Evolutionary conservation across 2,797 vertebrate genomes (phyloP).

Genomic region (Taenioides sp.): DNA sequence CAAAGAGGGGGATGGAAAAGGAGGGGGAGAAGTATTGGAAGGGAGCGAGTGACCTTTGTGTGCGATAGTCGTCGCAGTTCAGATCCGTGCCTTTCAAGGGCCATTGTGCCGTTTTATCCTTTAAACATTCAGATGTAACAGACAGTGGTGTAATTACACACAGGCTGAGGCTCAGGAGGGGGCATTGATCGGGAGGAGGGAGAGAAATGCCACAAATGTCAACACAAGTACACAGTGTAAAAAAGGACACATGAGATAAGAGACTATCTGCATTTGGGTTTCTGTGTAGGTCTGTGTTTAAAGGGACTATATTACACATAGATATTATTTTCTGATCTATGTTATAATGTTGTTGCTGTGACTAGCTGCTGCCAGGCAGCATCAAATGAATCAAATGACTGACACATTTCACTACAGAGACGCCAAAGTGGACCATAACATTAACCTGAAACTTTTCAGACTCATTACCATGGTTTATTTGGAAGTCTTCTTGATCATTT

Average conservation of each 20-base stretch:
- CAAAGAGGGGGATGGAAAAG: constrained; percentile 21
- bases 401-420: too few relatives aligned
- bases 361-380: too few relatives aligned
- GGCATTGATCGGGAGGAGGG: constrained; percentile 56
- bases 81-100: constrained; percentile 49
- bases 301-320: too few relatives aligned
- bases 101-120: constrained; percentile 62
- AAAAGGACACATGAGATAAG: background rate
- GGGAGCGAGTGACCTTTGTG: constrained; percentile 64
- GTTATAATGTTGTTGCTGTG: too few relatives aligned
- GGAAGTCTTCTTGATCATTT: too few relatives aligned
- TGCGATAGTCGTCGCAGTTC: constrained; percentile 39
- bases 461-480: too few relatives aligned
- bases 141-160: constrained; percentile 60
- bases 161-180: constrained; percentile 51
- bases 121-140: constrained; percentile 58
- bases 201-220: constrained; percentile 23
- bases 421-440: too few relatives aligned
- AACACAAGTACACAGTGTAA: constrained; percentile 16
- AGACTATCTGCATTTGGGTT: background rate
- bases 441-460: too few relatives aligned
- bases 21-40: constrained; percentile 27
- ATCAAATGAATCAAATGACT: too few relatives aligned
- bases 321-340: too few relatives aligned
- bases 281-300: background rate